phyloP scores from a whole-genome alignment of 2,888 invertebrate genomes.

The Argyra leucocephala region DNA sequence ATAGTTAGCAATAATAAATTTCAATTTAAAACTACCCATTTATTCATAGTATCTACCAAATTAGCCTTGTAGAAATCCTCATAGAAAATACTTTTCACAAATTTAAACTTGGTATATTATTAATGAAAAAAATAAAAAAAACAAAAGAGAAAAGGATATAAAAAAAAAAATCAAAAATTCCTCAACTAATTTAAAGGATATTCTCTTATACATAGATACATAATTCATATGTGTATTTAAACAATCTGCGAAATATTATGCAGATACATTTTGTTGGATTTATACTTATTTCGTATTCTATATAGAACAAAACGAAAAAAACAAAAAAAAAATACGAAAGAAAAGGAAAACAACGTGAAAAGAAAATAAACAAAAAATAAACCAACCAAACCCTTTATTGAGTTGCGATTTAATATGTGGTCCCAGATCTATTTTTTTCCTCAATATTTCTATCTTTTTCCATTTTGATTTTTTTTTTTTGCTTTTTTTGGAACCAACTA shows the following conservation, averaged over 20 bases:
- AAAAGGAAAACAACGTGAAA: too few species aligned
- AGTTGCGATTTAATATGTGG: neutral
- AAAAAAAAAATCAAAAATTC: too few species aligned
- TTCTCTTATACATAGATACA: too few species aligned
- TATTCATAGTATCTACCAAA: too few species aligned
- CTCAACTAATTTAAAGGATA: too few species aligned
- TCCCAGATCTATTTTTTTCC: neutral
- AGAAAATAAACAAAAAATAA: too few species aligned
- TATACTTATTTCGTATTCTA: neutral
- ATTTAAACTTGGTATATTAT: neutral
- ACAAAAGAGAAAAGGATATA: neutral
- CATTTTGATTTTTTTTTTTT: neutral
- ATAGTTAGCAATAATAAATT: too few species aligned
- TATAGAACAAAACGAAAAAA: neutral
- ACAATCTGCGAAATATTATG: neutral
- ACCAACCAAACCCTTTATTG: neutral
- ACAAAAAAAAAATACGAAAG: neutral
- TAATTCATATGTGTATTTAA: neutral
- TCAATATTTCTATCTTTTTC: neutral
- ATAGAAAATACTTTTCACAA: neutral
- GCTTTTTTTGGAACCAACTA: constrained; percentile 1
- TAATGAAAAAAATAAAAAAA: neutral
- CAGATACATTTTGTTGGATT: neutral
- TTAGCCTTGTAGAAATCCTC: too few species aligned
- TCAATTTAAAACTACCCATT: too few species aligned